A percentile compares a stretch with the other conserved stretches of the same genome.
Evolutionary conservation across 2,113 vertebrate genomes (phyloP).

Genomic region (Rhinolophus ferrumequinum): DNA sequence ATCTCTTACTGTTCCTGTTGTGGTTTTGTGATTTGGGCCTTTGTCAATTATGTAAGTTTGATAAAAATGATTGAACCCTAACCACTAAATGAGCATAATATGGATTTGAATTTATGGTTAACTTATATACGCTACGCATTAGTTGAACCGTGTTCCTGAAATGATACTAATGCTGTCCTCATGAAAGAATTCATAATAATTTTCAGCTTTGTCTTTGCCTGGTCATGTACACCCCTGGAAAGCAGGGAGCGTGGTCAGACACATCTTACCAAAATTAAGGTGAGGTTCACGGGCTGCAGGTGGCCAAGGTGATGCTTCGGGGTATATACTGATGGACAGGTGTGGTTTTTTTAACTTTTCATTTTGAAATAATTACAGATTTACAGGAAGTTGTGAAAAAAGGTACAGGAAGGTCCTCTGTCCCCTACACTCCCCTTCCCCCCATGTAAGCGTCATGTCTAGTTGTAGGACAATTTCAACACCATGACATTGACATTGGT

Average conservation of each 20-base stretch:
- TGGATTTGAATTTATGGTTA: not conserved
- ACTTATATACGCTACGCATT: not conserved
- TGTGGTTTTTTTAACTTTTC: not conserved
- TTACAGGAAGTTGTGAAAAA: not conserved
- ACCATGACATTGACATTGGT: not conserved
- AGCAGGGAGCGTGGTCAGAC: not conserved
- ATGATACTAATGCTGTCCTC: not conserved
- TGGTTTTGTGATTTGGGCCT: not conserved
- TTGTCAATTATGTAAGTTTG: conserved; percentile 12
- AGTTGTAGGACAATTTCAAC: not conserved
- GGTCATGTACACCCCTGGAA: not conserved
- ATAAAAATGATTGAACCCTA: conserved; percentile 22
- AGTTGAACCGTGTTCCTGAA: not conserved
- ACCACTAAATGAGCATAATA: not conserved
- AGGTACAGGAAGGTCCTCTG: not conserved
- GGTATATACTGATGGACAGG: not conserved
- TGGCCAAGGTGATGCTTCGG: not conserved
- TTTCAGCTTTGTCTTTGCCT: not conserved
- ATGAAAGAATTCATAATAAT: not conserved
- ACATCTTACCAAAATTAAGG: not conserved
- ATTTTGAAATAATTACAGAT: conserved; percentile 24
- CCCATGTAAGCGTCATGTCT: not conserved
- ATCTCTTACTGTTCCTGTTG: not conserved
- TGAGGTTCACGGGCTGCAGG: not conserved
- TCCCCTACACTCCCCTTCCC: fast-evolving